Base-by-base conservation (phyloP, 2,113 vertebrate species). In the Carlito syrichta region DNA sequence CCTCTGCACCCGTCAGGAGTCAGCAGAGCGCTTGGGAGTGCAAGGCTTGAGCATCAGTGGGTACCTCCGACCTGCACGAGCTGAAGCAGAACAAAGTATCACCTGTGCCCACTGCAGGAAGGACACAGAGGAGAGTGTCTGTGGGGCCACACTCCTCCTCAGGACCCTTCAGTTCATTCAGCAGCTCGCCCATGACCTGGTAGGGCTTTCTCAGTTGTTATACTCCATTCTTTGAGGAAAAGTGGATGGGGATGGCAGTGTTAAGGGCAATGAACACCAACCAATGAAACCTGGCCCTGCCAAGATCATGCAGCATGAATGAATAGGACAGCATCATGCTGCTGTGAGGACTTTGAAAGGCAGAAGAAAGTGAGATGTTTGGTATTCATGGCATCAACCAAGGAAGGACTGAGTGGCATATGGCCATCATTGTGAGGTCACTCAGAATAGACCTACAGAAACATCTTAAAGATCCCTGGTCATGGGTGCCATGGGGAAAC, bases 81-180 rank as follows among this genome's bases (percentile, higher is more conserved):
- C 99, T 0, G 98, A 98, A 81, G 98, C 99, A 6, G 98, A 97
- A 35, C 97, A 98, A 85, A 99, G 98, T n/a, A 82, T 98, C 45
- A 98, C 97, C 89, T 98, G 98, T 68, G 60, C 98, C 40, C 98
- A 98, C 62, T 98, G 98, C 63, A 98, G 97, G 73, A 98, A 81
- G 2, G 86, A 93, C 0, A 91, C 98, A 30, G 97, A 97, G 0
- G 98, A 98, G 32, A 91, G 96, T 0, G 97, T 99, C 48, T 99
- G 99, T 19, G 99, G 99, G 69, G 99, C 99, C 54, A 98, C 99
- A 1, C 98, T 99, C 25, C 99, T 99, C n/a, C 99, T 99, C 86
- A 99, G 99, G 98, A 99, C 99, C 0, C 99, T 99, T 38, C 98
- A 99, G 96, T 99, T 99, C 98, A 98, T 99, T 94, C 99, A 99